Conservation (phyloP, 1,140 invertebrate species). For the Lasaia peninsularis region DNA sequence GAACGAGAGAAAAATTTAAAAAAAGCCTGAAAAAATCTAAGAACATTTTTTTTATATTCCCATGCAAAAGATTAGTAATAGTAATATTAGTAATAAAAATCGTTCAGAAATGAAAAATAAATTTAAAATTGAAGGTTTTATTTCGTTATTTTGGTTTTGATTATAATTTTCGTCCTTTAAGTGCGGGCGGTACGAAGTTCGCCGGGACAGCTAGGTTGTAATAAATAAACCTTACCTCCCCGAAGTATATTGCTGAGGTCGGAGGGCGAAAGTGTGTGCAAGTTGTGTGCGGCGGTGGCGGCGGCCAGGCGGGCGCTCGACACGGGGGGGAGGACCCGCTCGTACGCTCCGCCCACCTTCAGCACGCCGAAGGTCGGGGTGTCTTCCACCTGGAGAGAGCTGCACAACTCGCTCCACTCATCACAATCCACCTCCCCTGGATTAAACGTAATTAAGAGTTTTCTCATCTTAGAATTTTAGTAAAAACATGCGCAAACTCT, state of each 20-base stretch:
- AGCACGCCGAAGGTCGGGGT: constrained; percentile 43
- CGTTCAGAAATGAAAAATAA: too few species aligned
- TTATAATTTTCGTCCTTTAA: too few species aligned
- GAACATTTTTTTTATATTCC: too few species aligned
- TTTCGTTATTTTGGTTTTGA: too few species aligned
- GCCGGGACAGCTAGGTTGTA: too few species aligned
- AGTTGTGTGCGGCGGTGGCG: constrained; percentile 17
- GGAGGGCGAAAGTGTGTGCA: constrained; percentile 49
- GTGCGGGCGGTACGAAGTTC: too few species aligned
- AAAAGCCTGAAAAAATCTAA: too few species aligned
- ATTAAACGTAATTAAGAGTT: constrained; percentile 13
- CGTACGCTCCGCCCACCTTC: constrained; percentile 52
- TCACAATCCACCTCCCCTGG: constrained; percentile 52
- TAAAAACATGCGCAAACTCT: too few species aligned
- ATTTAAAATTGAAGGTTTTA: too few species aligned
- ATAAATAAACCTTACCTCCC: constrained; percentile 31
- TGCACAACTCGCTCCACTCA: constrained; percentile 35
- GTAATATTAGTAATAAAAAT: too few species aligned
- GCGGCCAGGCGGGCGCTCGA: constrained; percentile 13
- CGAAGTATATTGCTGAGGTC: constrained; percentile 44
- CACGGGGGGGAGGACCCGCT: constrained; percentile 25
- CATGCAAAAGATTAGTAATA: too few species aligned
- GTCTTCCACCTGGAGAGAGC: constrained; percentile 38
- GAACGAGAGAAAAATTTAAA: too few species aligned
- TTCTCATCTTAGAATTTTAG: not conserved